phyloP scores from a whole-genome alignment of 2,797 vertebrate species.

The Molossus molossus region DNA sequence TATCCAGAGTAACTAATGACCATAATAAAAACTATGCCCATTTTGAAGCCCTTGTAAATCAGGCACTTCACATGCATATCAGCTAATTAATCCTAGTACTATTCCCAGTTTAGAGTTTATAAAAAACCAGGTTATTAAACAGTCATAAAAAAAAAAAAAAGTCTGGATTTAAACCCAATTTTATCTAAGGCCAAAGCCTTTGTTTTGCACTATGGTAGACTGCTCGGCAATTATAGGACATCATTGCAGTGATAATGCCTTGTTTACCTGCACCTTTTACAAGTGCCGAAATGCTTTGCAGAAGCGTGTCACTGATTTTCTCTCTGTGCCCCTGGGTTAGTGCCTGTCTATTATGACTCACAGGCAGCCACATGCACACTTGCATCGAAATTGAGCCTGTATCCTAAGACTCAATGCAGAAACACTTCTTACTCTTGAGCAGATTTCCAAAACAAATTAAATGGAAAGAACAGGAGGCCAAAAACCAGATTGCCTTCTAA shows the following conservation, averaged over 20 bases:
- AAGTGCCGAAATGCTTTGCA: neutral
- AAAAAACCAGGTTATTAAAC: neutral
- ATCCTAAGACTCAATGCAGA: constrained; percentile 44
- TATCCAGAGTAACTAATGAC: constrained; percentile 42
- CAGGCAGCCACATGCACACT: neutral
- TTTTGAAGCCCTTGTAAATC: constrained; percentile 48
- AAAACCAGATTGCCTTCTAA: neutral
- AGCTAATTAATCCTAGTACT: neutral
- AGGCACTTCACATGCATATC: neutral
- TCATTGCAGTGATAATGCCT: constrained; percentile 51
- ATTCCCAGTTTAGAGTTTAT: neutral
- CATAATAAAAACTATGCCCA: constrained; percentile 2
- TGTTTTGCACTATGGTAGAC: neutral
- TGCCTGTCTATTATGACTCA: neutral
- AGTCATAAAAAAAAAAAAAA: neutral
- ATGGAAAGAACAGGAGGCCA: constrained; percentile 10
- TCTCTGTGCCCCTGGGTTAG: neutral
- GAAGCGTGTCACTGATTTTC: constrained; percentile 2
- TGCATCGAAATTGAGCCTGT: constrained; percentile 12
- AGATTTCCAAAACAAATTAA: constrained; percentile 66
- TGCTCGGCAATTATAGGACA: neutral
- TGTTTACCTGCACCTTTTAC: constrained; percentile 47
- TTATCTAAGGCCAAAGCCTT: neutral
- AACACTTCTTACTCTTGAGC: neutral
- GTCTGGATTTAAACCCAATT: constrained; percentile 28